Evolutionary conservation across 2,797 vertebrate species (phyloP).

Genomic region (Tinamus major): DNA sequence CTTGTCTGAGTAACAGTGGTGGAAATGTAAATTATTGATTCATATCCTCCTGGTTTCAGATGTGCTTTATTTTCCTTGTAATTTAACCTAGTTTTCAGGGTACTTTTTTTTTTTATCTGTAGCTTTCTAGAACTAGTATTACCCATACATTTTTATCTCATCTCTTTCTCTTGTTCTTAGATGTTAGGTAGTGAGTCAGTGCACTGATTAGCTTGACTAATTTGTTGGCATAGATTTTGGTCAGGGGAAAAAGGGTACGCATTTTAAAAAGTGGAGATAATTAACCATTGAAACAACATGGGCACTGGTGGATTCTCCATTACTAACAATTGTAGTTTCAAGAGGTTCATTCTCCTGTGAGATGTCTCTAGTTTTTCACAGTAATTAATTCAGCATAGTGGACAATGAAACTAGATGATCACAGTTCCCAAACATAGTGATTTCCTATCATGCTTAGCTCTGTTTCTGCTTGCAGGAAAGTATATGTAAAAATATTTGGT

Average conservation of each 20-base stretch:
- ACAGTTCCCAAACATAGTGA: neutral
- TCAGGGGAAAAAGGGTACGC: neutral
- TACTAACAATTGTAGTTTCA: neutral
- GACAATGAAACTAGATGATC: neutral
- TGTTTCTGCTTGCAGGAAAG: neutral
- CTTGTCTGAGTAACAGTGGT: constrained; percentile 19
- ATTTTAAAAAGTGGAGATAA: neutral
- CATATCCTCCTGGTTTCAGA: constrained; percentile 37
- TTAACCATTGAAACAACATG: neutral
- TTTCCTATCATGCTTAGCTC: neutral
- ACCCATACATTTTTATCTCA: neutral
- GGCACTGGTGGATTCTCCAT: neutral
- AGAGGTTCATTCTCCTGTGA: neutral
- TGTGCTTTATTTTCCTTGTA: constrained; percentile 21
- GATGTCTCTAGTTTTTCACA: neutral
- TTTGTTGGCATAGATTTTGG: constrained; percentile 37
- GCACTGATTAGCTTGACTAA: constrained; percentile 48
- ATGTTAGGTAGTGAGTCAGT: constrained; percentile 12
- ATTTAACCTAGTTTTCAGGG: constrained; percentile 45
- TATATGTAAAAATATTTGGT: neutral
- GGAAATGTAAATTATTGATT: constrained; percentile 49
- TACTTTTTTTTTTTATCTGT: constrained; percentile 24
- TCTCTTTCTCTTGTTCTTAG: constrained; percentile 5
- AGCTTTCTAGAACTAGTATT: constrained; percentile 20
- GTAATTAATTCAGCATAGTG: neutral